Evolutionary conservation across 92 coral and sea anemone genomes (phyloP).

Genomic region (Scolanthus callimorphus): DNA sequence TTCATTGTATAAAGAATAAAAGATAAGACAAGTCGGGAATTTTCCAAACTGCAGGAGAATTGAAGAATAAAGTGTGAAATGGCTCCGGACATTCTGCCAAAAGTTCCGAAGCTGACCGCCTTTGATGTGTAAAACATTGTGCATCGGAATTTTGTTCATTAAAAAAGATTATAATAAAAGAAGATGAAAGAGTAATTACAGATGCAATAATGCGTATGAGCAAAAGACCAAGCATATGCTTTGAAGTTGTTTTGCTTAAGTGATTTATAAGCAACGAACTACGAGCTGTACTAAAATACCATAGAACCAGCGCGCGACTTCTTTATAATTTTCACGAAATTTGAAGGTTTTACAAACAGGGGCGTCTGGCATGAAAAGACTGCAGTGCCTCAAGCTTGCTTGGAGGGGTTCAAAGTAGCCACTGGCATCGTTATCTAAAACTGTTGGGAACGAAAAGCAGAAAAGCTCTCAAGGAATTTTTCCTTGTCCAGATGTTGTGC

Average conservation of each 20-base stretch:
- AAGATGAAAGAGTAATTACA: constrained; percentile 9
- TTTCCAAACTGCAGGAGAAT: neutral
- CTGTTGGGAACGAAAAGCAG: constrained; percentile 18
- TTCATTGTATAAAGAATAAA: too few relatives aligned
- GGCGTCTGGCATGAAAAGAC: too few relatives aligned
- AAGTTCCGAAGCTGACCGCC: too few relatives aligned
- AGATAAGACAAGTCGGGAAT: constrained; percentile 3
- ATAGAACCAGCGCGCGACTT: too few relatives aligned
- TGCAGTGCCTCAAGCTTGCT: neutral
- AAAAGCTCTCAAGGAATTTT: constrained; percentile 16
- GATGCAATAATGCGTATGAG: too few relatives aligned
- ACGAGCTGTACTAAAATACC: too few relatives aligned
- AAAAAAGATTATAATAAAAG: neutral
- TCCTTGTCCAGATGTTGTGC: constrained; percentile 20
- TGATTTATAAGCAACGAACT: neutral
- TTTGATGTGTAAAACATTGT: too few relatives aligned
- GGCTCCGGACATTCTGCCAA: too few relatives aligned
- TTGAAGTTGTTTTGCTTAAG: neutral
- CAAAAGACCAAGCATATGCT: neutral
- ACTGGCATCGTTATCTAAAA: constrained; percentile 14
- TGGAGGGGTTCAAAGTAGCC: constrained; percentile 6
- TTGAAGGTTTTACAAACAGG: too few relatives aligned
- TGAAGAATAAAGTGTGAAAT: constrained; percentile 3
- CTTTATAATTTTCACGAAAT: too few relatives aligned
- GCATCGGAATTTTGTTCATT: too few relatives aligned